Conservation (phyloP, 2,113 vertebrate genomes). For the Strix uralensis region DNA sequence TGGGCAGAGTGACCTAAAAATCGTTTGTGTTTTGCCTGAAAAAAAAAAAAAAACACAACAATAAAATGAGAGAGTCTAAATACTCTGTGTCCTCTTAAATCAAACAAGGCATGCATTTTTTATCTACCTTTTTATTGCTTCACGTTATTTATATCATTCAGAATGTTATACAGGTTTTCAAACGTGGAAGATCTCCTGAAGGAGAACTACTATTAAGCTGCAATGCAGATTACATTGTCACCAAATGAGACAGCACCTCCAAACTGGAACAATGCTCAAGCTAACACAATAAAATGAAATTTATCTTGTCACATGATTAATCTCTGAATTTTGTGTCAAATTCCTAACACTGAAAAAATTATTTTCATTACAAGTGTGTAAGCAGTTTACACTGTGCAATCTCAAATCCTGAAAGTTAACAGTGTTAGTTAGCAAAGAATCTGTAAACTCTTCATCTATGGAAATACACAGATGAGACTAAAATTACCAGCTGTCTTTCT, state of each 20-base stretch:
- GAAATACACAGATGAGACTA: background rate
- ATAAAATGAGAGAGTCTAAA: background rate
- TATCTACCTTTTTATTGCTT: background rate
- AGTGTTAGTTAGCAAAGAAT: background rate
- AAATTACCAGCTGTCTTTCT: background rate
- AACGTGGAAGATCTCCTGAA: background rate
- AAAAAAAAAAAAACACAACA: background rate
- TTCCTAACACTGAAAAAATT: background rate
- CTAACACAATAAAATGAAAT: background rate
- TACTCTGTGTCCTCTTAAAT: background rate
- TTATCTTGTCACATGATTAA: background rate
- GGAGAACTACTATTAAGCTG: background rate
- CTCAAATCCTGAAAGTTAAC: background rate
- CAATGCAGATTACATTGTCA: background rate
- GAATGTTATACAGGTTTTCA: background rate
- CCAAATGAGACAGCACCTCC: background rate
- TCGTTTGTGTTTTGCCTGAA: conserved; percentile 95
- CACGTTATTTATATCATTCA: accelerated
- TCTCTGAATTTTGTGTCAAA: background rate
- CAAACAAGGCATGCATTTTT: background rate
- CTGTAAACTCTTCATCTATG: background rate
- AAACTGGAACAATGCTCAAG: background rate
- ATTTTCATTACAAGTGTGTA: background rate
- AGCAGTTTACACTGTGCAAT: background rate
- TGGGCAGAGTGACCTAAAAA: conserved; percentile 97